phyloP scores from a whole-genome alignment of 2,797 vertebrate species.

The Danio jaintianensis region DNA sequence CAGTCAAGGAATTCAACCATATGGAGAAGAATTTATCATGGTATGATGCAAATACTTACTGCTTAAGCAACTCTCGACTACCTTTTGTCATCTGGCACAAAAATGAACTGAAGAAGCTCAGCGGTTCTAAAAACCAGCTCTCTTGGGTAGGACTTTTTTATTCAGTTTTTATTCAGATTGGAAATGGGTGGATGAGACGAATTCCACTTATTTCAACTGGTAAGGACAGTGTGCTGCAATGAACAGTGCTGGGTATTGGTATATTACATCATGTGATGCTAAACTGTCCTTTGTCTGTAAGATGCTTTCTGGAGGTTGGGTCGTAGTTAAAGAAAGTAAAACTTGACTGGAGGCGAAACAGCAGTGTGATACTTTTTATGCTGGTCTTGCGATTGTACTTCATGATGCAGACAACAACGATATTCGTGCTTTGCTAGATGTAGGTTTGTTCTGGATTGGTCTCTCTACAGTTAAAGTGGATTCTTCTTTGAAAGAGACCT shows the following conservation, averaged over 20 bases:
- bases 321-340: not conserved
- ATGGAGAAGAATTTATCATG: not conserved
- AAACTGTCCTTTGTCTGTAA: not conserved
- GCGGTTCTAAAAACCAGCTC: not conserved
- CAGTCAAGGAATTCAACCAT: not conserved
- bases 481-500: not conserved
- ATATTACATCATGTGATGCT: not conserved
- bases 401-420: not conserved
- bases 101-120: not conserved
- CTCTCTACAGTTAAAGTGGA: not conserved
- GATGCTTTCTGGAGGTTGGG: not conserved
- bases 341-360: not conserved
- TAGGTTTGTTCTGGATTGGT: not conserved
- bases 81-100: not conserved
- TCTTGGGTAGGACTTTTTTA: constrained; percentile 16
- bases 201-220: constrained; percentile 8
- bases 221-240: not conserved
- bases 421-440: rapidly evolving
- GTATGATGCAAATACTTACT: not conserved
- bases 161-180: rapidly evolving
- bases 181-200: not conserved
- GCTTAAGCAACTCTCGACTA: not conserved
- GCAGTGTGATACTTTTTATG: not conserved
- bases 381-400: not conserved
- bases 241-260: not conserved